Evolutionary conservation across 2,797 vertebrate genomes (phyloP).

Genomic region (Sus cebifrons): DNA sequence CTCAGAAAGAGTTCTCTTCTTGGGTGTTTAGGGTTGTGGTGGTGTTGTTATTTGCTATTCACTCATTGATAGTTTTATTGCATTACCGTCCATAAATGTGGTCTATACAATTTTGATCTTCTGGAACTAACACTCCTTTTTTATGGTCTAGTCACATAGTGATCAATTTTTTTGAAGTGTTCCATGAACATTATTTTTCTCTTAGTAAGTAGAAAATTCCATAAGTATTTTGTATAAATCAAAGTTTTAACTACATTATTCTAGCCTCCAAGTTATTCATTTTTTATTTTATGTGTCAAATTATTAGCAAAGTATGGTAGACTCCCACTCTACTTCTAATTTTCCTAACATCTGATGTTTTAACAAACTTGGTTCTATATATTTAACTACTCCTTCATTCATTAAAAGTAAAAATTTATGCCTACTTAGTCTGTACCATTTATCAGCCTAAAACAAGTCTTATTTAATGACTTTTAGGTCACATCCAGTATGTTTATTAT

Average conservation of each 20-base stretch:
- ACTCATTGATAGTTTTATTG: neutral
- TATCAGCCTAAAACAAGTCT: conserved; percentile 36
- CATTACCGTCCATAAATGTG: neutral
- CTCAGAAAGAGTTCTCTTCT: conserved; percentile 48
- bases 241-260: conserved; percentile 39
- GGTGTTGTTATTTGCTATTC: neutral
- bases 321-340: conserved; percentile 4
- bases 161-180: neutral
- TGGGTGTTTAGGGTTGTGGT: neutral
- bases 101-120: neutral
- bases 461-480: conserved; percentile 17
- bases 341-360: conserved; percentile 45
- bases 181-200: conserved; percentile 44
- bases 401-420: conserved; percentile 58
- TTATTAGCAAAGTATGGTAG: neutral
- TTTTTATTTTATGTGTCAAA: neutral
- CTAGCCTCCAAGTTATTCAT: neutral
- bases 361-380: conserved; percentile 52
- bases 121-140: conserved; percentile 29
- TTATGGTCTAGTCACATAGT: neutral
- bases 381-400: conserved; percentile 54
- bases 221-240: neutral
- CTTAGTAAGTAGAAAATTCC: conserved; percentile 20
- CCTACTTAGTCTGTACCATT: neutral
- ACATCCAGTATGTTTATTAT: conserved; percentile 16